These are phyloP conservation scores for Luscinia megarhynchos DNA, from an alignment of 2,797 vertebrate genomes.

Conservation along the genomic window DNA sequence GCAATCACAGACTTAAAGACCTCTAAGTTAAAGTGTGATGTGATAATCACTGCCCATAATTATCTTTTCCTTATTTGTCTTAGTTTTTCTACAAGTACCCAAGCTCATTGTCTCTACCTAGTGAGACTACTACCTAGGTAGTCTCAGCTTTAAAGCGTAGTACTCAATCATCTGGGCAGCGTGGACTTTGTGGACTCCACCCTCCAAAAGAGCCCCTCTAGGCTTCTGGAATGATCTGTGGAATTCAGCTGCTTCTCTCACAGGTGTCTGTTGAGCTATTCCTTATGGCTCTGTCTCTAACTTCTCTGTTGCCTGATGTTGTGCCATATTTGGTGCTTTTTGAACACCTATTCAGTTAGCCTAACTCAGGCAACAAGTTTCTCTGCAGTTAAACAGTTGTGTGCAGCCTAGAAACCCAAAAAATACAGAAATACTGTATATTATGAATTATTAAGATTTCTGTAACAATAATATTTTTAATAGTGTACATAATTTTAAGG, in stretches of 20 bases:
- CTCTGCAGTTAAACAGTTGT: not conserved
- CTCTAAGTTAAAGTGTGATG: not conserved
- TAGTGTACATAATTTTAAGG: not conserved
- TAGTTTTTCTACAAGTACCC: not conserved
- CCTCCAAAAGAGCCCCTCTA: not conserved
- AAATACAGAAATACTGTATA: not conserved
- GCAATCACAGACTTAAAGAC: not conserved
- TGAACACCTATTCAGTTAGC: not conserved
- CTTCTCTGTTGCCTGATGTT: not conserved
- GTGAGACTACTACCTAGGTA: not conserved
- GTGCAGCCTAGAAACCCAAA: not conserved
- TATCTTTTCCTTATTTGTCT: not conserved
- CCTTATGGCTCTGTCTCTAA: not conserved
- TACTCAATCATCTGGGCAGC: not conserved
- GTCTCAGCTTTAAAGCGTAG: not conserved
- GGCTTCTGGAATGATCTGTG: not conserved
- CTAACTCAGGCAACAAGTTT: not conserved
- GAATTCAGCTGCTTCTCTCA: not conserved
- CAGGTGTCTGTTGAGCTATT: not conserved
- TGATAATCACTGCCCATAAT: not conserved
- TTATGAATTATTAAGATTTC: not conserved
- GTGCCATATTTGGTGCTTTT: not conserved
- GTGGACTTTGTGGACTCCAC: not conserved
- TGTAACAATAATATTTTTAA: not conserved
- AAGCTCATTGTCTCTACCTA: not conserved